Evolutionary conservation across 1,140 invertebrate genomes (phyloP).

Genomic region (Cotesia typhae): DNA sequence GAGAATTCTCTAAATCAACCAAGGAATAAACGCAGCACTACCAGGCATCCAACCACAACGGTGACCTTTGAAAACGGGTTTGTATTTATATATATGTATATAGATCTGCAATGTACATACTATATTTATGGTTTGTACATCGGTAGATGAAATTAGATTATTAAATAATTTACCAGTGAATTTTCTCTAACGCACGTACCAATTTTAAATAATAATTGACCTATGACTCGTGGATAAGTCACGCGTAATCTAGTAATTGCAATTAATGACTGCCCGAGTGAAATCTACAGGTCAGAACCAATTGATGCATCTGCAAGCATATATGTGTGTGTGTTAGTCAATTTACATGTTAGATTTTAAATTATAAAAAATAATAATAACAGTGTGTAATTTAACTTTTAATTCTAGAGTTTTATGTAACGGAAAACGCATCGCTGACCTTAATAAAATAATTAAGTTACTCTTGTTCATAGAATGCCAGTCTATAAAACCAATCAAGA

Average conservation of each 20-base stretch:
- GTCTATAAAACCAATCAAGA: slow-evolving; percentile 27
- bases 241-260: slow-evolving; percentile 22
- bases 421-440: slow-evolving; percentile 13
- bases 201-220: slow-evolving; percentile 11
- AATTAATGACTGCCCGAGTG: not conserved
- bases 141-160: slow-evolving; percentile 1
- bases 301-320: not conserved
- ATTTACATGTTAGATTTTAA: not conserved
- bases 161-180: not conserved
- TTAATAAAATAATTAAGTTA: slow-evolving; percentile 23
- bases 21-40: slow-evolving; percentile 44
- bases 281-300: slow-evolving; percentile 15
- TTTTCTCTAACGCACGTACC: slow-evolving; percentile 11
- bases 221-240: not conserved
- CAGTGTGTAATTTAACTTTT: not conserved
- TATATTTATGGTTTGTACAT: not conserved
- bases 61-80: slow-evolving; percentile 51
- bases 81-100: slow-evolving; percentile 19
- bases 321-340: too few species aligned
- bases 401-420: slow-evolving; percentile 5
- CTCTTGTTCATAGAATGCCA: slow-evolving; percentile 3
- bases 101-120: not conserved
- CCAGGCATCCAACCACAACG: slow-evolving; percentile 43
- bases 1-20: slow-evolving; percentile 31
- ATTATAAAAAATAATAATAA: not conserved